Evolutionary conservation across 1,140 invertebrate species (phyloP), one percentile per base, ranked within the genome.

Genomic region (Cyclargus thomasi): DNA sequence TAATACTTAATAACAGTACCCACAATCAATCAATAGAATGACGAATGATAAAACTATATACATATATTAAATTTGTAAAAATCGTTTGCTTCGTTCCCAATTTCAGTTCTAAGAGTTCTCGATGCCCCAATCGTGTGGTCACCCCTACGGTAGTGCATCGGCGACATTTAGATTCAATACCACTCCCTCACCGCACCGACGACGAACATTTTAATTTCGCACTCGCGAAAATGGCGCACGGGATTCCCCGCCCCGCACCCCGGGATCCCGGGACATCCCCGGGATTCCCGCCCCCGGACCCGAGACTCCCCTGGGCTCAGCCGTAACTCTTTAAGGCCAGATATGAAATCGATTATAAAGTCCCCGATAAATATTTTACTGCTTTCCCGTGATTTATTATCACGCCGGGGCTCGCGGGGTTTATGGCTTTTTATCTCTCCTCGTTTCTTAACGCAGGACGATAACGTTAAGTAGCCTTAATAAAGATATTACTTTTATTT

Each of bases 91-190:
- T n/a, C n/a, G n/a, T n/a, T n/a, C n/a, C n/a, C n/a, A n/a, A n/a
- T n/a, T n/a, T n/a, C n/a, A n/a, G n/a, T n/a, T n/a, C 29, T 7
- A 1, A 29, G 5, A 29, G 1, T 29, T 11, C 14, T 2, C 39
- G 8, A 16, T 29, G 39, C 2, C 2, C 39, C 14, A 11, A 16
- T 47, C 2, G 39, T 47, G 10, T 47, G 39, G 39, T 47, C 39
- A 16, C 39, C 39, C 39, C 3, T 2, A 11, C 39, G 39, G 39
- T 47, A 47, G 39, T 47, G 39, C 14, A 47, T 47, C 39, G 39
- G 29, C 62, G 36, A 62, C 62, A 62, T 62, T 67, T 62, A 67
- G 65, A 67, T 67, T 67, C 65, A 36, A 62, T 62, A 62, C 65
- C 20, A 1, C 65, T 16, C 2, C 22, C 39, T 53, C 64, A 23